Base-by-base conservation (phyloP, 2,888 invertebrate genomes). In the Mamestra brassicae region DNA sequence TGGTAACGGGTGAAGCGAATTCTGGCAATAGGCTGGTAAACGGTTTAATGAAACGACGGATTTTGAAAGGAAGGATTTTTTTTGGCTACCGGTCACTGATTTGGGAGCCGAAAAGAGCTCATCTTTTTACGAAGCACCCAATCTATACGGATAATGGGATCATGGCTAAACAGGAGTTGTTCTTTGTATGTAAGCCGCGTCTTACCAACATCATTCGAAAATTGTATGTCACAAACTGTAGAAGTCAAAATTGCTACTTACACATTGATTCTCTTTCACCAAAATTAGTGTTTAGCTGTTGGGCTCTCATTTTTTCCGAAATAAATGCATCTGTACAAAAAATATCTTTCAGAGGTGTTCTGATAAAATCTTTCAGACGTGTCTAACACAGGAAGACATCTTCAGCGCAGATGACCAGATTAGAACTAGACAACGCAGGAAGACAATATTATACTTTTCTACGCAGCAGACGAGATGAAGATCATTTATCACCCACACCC, bases 1-100 rank as follows among this genome's bases (percentile, higher is more conserved):
- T 72, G 26, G 15, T 47, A 38, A 34, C 36, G 57, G 34, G 15
- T 45, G 15, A 74, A 36, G 38, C 52, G 54, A 60, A 71, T 79
- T 11, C 38, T 26, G 26, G 1, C 26, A 26, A 26, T 26, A 26
- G 4, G 4, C 3, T 58, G 4, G 10, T 45, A 8, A 2, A 42
- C 15, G 7, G 17, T 13, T 38, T 17, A n/a, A 3, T 2, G 10
- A 13, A 10, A n/a, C 7, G 0, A 1, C 55, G 7, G 2, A 0
- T 58, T 50, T 60, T n/a, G 2, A 11, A 57, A 13, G 5, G 2
- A 13, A 13, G 13, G 4, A 3, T 5, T 17, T 2, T 8, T 45
- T 26, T 26, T 6, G 11, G 15, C 7, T 17, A 7, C 10, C 3
- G 7, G 7, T 3, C 52, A 8, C 13, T 3, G 58, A 15, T 15